Evolutionary conservation across 2,888 invertebrate genomes (phyloP), one percentile per base, ranked within the genome.

Genomic region (Ptilodon capucinus): DNA sequence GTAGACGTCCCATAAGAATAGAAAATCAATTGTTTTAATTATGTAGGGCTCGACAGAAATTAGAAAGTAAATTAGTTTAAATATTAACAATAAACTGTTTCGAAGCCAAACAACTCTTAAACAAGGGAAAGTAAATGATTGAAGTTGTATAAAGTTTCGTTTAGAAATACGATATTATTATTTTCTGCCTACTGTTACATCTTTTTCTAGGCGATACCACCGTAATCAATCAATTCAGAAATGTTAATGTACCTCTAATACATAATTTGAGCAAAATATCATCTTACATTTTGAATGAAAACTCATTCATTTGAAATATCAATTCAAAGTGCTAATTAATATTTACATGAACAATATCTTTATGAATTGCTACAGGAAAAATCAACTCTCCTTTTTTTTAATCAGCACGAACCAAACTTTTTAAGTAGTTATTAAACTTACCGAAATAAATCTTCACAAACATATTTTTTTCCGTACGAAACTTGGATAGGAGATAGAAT

Each of bases 71-170:
- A n/a, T n/a, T n/a, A n/a, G n/a, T n/a, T n/a, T n/a, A n/a, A n/a
- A n/a, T n/a, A 7, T 23, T 23, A 23, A 23, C 9, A 8, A 23
- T 2, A 23, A 5, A 23, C 9, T 23, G 23, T 6, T 23, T 4
- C 7, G 7, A 6, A 23, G 8, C 2, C 9, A 6, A 23, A 7
- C 23, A 23, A 23, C 4, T 23, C 7, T 2, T 23, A 23, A 23
- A 23, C 23, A n/a, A n/a, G n/a, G n/a, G n/a, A n/a, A n/a, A n/a
- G n/a, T 21, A 21, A 57, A 46, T 57, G 57, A 48, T 49, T 47
- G 34, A 51, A 48, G 40, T 60, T 55, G 6, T 23, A 13, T 4
- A 14, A 40, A 51, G 46, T 49, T 51, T 42, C 6, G n/a, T 16
- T 39, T 23, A 23, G 36, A 32, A 32, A 32, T n/a, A n/a, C 13